Evolutionary conservation across 2,113 vertebrate genomes (phyloP).

Genomic region (Silurus meridionalis): DNA sequence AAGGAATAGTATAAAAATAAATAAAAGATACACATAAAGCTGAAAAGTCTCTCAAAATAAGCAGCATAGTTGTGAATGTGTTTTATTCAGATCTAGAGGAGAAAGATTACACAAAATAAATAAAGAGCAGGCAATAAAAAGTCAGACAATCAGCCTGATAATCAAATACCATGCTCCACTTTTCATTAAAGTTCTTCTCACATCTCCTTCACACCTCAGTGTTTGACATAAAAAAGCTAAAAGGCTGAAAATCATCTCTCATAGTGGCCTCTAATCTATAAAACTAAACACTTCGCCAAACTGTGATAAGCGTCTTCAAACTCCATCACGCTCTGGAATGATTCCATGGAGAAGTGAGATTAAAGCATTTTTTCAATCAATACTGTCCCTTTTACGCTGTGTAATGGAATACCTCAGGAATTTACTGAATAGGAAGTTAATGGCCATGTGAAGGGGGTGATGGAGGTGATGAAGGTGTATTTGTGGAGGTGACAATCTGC

Average conservation of each 20-base stretch:
- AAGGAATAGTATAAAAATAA: not conserved
- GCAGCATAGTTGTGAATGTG: not conserved
- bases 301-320: conserved; percentile 27
- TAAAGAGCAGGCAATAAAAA: too few species aligned
- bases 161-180: conserved; percentile 12
- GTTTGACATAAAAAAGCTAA: conserved; percentile 1
- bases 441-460: conserved; percentile 9
- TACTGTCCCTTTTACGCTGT: conserved; percentile 20
- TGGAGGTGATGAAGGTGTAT: not conserved
- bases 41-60: conserved; percentile 12
- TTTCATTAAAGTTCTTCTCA: not conserved
- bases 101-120: not conserved
- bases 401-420: conserved; percentile 35
- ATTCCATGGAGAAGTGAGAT: conserved; percentile 39
- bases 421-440: conserved; percentile 43
- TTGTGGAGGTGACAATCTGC: conserved; percentile 4
- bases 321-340: conserved; percentile 28
- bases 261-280: conserved; percentile 9
- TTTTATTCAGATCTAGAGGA: not conserved
- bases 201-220: not conserved
- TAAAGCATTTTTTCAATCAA: conserved; percentile 47
- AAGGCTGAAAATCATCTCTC: not conserved
- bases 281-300: conserved; percentile 34
- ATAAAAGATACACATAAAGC: not conserved
- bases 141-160: not conserved